Base-by-base conservation (phyloP, 2,797 vertebrate species). In the Smutsia gigantea region DNA sequence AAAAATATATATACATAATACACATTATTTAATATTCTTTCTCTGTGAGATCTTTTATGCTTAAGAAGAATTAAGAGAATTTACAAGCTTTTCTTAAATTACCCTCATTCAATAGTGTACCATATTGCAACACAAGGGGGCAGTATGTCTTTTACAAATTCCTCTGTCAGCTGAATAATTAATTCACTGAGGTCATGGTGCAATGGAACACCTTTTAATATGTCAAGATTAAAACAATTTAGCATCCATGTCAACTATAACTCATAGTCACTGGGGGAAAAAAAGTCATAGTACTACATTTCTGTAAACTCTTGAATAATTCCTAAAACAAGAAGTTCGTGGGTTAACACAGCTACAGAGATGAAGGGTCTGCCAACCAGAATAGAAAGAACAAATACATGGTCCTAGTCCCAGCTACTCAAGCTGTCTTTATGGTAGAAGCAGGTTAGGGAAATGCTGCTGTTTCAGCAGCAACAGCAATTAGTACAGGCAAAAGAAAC, bases 71-170 rank as follows among this genome's bases (percentile, higher is more conserved):
- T 69, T 92, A 51, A 82, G 15, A 63, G 39, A 82, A 83, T 42
- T 86, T 51, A 75, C 25, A 34, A 74, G 17, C 5, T 29, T 82
- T 59, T 64, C 69, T 89, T 92, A 27, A 77, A 94, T 87, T 77
- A 66, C 72, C 85, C 86, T 97, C 72, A 57, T 95, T 93, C 37
- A 72, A 72, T 53, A 68, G 4, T 27, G 9, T 75, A 59, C 15
- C 37, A 63, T 39, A 63, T 34, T 90, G 72, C n/a, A 97, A 69
- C 98, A 98, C 98, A 95, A 96, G 98, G 39, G 97, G 98, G 96
- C 98, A 98, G 98, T 97, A 83, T 98, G 98, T 98, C 92, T 96
- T 96, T 68, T 37, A 69, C 94, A 96, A 96, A 79, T 74, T 64
- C 14, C 49, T 90, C 6, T n/a, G 17, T 68, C 53, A 9, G 46